Base-by-base conservation (phyloP, 1,140 invertebrate genomes). In the Drosophila sp. region DNA sequence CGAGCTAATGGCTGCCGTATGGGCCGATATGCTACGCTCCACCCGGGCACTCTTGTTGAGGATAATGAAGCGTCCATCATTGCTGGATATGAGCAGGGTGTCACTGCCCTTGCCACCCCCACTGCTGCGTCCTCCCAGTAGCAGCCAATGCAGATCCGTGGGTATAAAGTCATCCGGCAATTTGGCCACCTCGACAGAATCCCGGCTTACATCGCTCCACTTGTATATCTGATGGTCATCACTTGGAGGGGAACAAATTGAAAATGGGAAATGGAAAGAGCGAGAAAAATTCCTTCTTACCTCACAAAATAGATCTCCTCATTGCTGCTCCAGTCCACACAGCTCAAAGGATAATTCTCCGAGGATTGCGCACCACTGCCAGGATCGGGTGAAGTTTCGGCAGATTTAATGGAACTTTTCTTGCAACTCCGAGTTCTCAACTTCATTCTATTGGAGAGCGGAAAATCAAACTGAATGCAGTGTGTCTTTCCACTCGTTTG, bases 301-400 rank as follows among this genome's bases (percentile, higher is more conserved):
- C 96, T 96, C 80, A 95, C 96, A 38, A 98, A 98, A 93, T 97
- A 97, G 55, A 98, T 95, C 93, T 99, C 97, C 92, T 99, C 98
- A 35, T 97, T 95, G 77, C 95, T 96, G 90, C 95, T 97, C 98
- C 98, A 99, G 70, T 96, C 96, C 8, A 98, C 95, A 92, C 97
- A 98, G 66, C 96, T 96, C 4, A 97, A 95, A 17, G 96, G 93
- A 85, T 96, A 96, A 44, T 93, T 93, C 92, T 97, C 96, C 58
- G 40, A 29, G 17, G 66, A 64, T 8, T 30, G 38, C 11, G 4
- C 55, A n/a, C 25, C 95, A 94, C 50, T 95, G 94, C 82, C 95
- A 94, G 81, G 50, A n/a, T 68, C 72, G 7, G 23, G 0, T n/a
- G 64, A 2, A 5, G n/a, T 56, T 33, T 90, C 73, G 2, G 50